Evolutionary conservation across 1,140 invertebrate genomes (phyloP).

Genomic region (Eriocheir sinensis): DNA sequence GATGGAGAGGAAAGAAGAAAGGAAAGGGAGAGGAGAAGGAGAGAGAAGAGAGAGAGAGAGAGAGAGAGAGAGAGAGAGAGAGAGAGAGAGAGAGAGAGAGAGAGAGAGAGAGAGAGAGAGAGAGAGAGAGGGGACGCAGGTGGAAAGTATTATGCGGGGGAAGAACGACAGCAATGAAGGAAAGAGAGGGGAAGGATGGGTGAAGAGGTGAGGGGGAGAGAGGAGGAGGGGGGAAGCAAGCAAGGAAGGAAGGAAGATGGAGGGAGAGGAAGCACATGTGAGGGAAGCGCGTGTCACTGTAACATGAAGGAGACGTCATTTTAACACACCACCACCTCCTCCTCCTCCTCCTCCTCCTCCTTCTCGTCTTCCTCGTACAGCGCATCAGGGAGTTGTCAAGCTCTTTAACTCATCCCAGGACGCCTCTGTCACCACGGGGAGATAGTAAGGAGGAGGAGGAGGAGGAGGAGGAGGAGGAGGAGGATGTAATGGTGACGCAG

Average conservation of each 20-base stretch:
- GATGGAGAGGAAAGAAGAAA: too few relatives aligned
- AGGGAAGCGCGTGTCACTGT: neutral
- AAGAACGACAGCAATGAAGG: too few relatives aligned
- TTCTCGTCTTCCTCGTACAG: neutral
- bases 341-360: neutral
- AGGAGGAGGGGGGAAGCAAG: neutral
- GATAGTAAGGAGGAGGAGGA: conserved; percentile 19
- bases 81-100: neutral
- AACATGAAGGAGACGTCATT: neutral
- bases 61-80: too few relatives aligned
- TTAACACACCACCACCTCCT: neutral
- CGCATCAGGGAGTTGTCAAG: neutral
- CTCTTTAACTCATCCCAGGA: conserved; percentile 5
- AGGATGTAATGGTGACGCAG: neutral
- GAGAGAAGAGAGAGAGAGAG: too few relatives aligned
- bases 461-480: conserved; percentile 37
- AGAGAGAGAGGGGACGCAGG: too few relatives aligned
- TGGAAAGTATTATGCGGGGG: too few relatives aligned
- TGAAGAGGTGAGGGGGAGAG: neutral
- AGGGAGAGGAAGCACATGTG: neutral
- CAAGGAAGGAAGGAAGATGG: neutral
- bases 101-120: neutral
- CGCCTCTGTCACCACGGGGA: neutral
- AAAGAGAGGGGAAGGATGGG: too few relatives aligned
- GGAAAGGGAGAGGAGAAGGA: too few relatives aligned